phyloP scores from a whole-genome alignment of 2,113 vertebrate genomes.

The Tetrax tetrax region DNA sequence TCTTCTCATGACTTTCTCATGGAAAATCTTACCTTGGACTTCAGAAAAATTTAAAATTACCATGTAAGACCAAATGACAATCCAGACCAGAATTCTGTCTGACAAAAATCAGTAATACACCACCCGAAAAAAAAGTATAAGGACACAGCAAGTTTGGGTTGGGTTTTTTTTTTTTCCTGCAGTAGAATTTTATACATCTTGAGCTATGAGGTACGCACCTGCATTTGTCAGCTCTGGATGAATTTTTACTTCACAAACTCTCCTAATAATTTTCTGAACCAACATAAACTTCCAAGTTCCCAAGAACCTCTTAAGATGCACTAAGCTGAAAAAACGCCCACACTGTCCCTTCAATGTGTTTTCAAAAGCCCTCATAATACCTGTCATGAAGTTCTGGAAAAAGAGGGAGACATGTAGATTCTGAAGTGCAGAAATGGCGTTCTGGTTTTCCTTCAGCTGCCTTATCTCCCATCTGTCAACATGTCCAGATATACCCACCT shows the following conservation, averaged over 20 bases:
- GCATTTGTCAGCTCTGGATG: background rate
- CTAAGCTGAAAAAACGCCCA: background rate
- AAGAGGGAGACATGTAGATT: background rate
- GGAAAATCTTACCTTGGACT: background rate
- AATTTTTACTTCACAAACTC: background rate
- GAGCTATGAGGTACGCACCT: background rate
- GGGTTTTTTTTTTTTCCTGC: background rate
- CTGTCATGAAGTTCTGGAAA: background rate
- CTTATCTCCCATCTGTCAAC: background rate
- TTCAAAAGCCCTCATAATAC: background rate
- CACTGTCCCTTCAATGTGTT: background rate
- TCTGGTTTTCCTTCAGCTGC: background rate
- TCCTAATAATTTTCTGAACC: background rate
- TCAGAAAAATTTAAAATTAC: background rate
- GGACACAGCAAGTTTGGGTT: background rate
- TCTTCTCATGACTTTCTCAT: background rate
- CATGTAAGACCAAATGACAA: background rate
- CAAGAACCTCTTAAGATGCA: background rate
- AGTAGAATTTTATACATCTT: background rate
- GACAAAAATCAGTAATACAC: background rate
- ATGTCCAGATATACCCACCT: accelerated
- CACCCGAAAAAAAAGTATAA: background rate
- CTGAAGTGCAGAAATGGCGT: background rate
- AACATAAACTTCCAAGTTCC: background rate
- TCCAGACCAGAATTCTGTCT: background rate